These are phyloP conservation scores for Rhizoglyphus robini DNA, from an alignment of 1,140 invertebrate genomes.

Conservation along the genomic window DNA sequence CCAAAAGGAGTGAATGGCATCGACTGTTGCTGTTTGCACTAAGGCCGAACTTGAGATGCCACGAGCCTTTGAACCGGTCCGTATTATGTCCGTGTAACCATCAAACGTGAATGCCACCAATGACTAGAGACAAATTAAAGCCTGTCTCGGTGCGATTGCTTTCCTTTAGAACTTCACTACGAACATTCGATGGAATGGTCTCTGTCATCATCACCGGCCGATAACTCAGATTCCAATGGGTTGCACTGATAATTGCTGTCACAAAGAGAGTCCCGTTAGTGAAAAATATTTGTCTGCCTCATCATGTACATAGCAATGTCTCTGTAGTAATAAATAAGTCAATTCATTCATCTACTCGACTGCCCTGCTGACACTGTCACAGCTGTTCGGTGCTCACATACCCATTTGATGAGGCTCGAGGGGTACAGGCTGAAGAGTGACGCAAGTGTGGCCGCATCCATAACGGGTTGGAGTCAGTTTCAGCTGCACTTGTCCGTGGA, in stretches of 20 bases:
- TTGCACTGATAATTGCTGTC: neutral
- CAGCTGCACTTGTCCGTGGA: constrained; percentile 51
- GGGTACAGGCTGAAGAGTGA: constrained; percentile 52
- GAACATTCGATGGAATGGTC: neutral
- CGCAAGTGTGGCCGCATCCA: constrained; percentile 51
- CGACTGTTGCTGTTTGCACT: too few relatives aligned
- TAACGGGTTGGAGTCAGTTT: constrained; percentile 50
- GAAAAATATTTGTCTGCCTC: too few relatives aligned
- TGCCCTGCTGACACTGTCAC: neutral
- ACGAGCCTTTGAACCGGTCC: neutral
- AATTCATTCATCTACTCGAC: neutral
- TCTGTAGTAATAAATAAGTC: too few relatives aligned
- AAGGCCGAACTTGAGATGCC: too few relatives aligned
- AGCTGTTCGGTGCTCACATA: neutral
- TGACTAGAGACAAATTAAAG: neutral
- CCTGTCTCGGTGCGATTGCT: too few relatives aligned
- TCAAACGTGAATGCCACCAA: neutral
- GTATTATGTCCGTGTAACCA: neutral
- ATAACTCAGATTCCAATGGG: constrained; percentile 1
- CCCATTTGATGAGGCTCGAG: neutral
- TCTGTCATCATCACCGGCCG: neutral
- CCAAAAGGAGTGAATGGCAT: too few relatives aligned
- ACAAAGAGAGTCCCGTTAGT: neutral
- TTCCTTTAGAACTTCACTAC: neutral
- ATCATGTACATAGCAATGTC: too few relatives aligned